These are phyloP conservation scores for Conger conger DNA, from an alignment of 2,113 vertebrate species.

Conservation along the genomic window DNA sequence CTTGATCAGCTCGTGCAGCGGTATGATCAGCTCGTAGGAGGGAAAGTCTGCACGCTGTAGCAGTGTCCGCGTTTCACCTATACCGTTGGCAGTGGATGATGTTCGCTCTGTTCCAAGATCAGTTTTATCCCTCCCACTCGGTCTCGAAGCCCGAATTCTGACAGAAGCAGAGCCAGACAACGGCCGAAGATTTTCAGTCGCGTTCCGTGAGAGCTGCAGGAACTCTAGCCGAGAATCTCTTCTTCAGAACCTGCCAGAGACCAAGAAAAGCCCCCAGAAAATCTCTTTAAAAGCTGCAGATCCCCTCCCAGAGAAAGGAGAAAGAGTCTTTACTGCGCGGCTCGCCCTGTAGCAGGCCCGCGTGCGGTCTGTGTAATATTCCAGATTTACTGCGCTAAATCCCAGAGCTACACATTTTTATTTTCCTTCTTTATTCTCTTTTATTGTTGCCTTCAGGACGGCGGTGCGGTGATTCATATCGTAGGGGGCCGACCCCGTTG, in stretches of 20 bases:
- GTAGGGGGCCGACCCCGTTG: slow-evolving; percentile 35
- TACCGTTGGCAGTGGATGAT: background rate
- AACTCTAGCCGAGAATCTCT: background rate
- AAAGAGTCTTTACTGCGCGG: background rate
- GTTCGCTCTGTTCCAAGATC: background rate
- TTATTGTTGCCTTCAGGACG: slow-evolving; percentile 34
- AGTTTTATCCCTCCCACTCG: background rate
- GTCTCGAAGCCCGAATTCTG: background rate
- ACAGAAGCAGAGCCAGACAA: background rate
- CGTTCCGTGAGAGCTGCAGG: background rate
- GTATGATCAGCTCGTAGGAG: too few relatives aligned
- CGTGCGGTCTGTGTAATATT: background rate
- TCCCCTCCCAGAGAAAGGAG: background rate
- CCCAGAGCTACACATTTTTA: background rate
- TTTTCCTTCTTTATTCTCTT: slow-evolving; percentile 34
- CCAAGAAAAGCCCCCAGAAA: background rate
- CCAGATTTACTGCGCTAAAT: background rate
- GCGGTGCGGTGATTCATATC: slow-evolving; percentile 39
- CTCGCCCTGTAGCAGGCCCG: background rate
- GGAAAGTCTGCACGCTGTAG: background rate
- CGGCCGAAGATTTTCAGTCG: background rate
- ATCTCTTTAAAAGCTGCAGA: background rate
- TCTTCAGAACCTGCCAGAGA: background rate
- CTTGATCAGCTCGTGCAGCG: too few relatives aligned
- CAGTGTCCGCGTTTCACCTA: background rate